A percentile compares a stretch with the other conserved stretches of the same genome.
These are phyloP conservation scores for Heliornis fulica DNA, from an alignment of 2,113 vertebrate species.

Conservation along the genomic window DNA sequence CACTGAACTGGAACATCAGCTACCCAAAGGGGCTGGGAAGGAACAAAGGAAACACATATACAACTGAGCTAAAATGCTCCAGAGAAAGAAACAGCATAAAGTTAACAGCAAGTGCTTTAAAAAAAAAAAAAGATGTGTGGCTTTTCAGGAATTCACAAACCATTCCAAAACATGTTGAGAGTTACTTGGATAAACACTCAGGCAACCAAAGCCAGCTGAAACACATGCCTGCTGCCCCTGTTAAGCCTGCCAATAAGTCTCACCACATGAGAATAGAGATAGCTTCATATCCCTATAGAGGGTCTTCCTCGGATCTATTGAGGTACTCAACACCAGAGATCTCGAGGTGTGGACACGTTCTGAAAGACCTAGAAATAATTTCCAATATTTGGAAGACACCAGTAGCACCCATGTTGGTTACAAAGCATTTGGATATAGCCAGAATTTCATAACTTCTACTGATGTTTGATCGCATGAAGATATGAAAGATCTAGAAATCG, in stretches of 20 bases:
- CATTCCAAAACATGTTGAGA: not conserved
- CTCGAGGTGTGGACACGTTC: not conserved
- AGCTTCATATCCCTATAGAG: not conserved
- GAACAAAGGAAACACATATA: not conserved
- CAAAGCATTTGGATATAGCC: not conserved
- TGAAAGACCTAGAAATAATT: not conserved
- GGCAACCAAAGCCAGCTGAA: not conserved
- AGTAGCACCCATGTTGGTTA: fast-evolving
- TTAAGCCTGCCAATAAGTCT: not conserved
- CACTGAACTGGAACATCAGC: not conserved
- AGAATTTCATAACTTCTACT: not conserved
- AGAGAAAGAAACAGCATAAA: not conserved
- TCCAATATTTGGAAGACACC: not conserved
- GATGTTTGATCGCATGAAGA: not conserved
- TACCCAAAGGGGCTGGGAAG: not conserved
- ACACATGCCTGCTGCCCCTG: not conserved
- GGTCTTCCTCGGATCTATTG: not conserved
- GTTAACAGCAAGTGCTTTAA: not conserved
- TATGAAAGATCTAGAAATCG: not conserved
- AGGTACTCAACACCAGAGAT: not conserved
- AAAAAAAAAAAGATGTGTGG: not conserved
- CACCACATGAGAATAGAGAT: not conserved
- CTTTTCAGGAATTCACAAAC: not conserved
- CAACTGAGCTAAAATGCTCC: not conserved
- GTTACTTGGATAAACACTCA: not conserved